These are phyloP conservation scores for Mormyrus proboscirostris DNA, from an alignment of 2,797 vertebrate genomes.

Conservation along the genomic window DNA sequence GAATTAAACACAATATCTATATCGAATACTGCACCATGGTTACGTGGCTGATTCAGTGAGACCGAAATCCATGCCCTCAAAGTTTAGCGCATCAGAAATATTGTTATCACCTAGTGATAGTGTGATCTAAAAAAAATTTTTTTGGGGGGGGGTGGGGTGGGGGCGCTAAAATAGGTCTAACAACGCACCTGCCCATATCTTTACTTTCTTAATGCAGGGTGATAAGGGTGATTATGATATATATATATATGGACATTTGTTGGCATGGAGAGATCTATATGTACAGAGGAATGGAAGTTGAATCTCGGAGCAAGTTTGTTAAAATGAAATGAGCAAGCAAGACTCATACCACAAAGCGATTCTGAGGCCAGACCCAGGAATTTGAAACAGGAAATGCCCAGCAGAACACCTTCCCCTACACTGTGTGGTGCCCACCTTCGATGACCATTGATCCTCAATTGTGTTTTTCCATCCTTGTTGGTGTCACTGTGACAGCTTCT, in stretches of 20 bases:
- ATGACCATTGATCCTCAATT: slow-evolving; percentile 20
- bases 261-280: not conserved
- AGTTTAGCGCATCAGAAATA: not conserved
- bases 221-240: not conserved
- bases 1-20: not conserved
- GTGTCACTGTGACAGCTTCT: slow-evolving; percentile 11
- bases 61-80: not conserved
- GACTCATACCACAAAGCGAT: not conserved
- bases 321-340: not conserved
- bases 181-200: not conserved
- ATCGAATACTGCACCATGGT: not conserved
- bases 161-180: no score
- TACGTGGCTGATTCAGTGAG: not conserved
- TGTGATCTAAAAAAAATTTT: not conserved
- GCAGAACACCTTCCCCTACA: not conserved
- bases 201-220: not conserved
- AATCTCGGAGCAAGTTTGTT: not conserved
- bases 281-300: not conserved
- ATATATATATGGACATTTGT: not conserved
- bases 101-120: not conserved
- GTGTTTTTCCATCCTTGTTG: slow-evolving; percentile 22
- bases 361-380: not conserved
- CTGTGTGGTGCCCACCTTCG: slow-evolving; percentile 8
- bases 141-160: no score
- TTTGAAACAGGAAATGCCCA: not conserved